Conservation (phyloP, 2,888 invertebrate genomes). For the Caenorhabditis virilis region DNA sequence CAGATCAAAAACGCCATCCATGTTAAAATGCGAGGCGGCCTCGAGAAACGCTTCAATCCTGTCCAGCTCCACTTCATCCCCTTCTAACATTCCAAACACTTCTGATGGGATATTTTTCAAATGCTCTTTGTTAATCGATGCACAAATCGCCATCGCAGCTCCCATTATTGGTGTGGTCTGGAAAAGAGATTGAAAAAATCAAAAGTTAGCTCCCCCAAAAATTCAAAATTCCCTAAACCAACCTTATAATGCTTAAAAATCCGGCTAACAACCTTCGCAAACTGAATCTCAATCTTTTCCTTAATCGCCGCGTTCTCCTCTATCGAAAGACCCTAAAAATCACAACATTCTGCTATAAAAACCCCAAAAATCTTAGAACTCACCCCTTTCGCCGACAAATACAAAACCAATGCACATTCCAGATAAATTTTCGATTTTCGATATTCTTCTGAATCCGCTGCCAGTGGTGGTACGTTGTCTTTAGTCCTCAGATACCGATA, state of each 20-base stretch:
- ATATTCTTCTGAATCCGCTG: conserved; percentile 10
- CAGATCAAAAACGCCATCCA: conserved; percentile 13
- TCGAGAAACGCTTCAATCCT: conserved; percentile 30
- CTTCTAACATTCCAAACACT: conserved; percentile 13
- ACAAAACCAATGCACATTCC: conserved; percentile 30
- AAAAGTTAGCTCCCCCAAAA: too few relatives aligned
- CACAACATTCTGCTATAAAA: too few relatives aligned
- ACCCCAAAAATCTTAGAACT: too few relatives aligned
- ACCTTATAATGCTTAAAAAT: conserved; percentile 23
- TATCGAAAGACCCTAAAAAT: conserved; percentile 1
- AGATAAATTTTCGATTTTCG: conserved; percentile 17
- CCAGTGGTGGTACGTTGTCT: conserved; percentile 5
- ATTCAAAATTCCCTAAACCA: too few relatives aligned
- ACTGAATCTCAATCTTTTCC: conserved; percentile 15
- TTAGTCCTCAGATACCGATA: conserved; percentile 26
- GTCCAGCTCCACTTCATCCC: conserved; percentile 26
- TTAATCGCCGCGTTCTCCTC: conserved; percentile 4
- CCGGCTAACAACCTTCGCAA: conserved; percentile 22
- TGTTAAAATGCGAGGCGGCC: conserved; percentile 24
- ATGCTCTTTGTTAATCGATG: conserved; percentile 19
- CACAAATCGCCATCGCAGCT: conserved; percentile 26
- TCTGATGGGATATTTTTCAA: conserved; percentile 14
- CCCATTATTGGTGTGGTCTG: conserved; percentile 32
- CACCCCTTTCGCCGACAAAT: conserved; percentile 19
- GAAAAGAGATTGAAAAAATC: too few relatives aligned